Percentiles rank a stretch among this genome's conserved stretches.
Conservation (phyloP, 2,888 invertebrate genomes). For the Cepaea hortensis region DNA sequence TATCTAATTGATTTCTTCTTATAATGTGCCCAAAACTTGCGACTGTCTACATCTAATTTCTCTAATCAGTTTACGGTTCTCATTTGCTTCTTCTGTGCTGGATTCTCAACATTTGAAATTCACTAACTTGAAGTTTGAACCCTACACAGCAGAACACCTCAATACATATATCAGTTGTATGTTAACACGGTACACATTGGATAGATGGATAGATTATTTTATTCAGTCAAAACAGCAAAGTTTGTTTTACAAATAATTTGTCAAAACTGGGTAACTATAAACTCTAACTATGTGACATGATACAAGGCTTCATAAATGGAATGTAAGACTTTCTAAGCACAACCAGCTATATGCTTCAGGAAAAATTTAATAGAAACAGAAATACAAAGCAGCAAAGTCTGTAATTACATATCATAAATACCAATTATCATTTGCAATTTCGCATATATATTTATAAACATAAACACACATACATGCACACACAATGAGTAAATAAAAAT, state of each 20-base stretch:
- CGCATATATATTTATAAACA: too few species aligned
- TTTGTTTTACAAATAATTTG: not conserved
- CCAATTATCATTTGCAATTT: not conserved
- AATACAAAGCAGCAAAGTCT: not conserved
- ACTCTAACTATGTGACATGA: conserved; percentile 32
- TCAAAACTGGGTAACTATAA: conserved; percentile 26
- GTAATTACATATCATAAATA: not conserved
- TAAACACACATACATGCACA: too few species aligned
- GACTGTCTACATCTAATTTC: too few species aligned
- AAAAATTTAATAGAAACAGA: not conserved
- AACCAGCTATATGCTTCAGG: conserved; percentile 34
- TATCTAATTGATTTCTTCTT: too few species aligned
- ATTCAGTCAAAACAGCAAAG: conserved; percentile 5
- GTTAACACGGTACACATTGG: not conserved
- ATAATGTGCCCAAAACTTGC: too few species aligned
- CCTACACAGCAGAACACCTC: too few species aligned
- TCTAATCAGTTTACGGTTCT: too few species aligned
- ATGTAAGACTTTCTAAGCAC: conserved; percentile 37
- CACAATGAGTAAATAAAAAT: too few species aligned
- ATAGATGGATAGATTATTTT: conserved; percentile 10
- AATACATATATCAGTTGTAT: too few species aligned
- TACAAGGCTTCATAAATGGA: conserved; percentile 40
- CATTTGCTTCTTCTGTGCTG: too few species aligned
- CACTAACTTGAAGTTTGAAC: too few species aligned
- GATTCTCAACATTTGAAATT: too few species aligned